Percentiles rank a stretch among this genome's conserved stretches.
phyloP scores from a whole-genome alignment of 2,797 vertebrate genomes.

The Xenentodon cancila region DNA sequence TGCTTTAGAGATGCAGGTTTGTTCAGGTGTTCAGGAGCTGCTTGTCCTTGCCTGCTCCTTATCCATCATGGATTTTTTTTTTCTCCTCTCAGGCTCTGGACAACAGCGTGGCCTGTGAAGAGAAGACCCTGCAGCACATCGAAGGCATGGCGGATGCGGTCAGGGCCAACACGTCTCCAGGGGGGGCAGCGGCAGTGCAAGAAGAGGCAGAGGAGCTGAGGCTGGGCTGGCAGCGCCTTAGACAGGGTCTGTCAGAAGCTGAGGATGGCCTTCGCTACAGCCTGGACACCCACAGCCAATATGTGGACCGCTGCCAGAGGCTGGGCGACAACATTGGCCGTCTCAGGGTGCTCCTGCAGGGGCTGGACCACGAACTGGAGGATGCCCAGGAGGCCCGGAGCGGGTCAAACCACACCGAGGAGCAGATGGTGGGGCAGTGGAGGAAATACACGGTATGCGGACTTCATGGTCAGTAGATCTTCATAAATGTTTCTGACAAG shows the following conservation, averaged over 20 bases:
- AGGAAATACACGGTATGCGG: slow-evolving; percentile 84
- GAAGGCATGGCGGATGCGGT: slow-evolving; percentile 80
- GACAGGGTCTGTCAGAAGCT: slow-evolving; percentile 75
- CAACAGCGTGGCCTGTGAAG: slow-evolving; percentile 78
- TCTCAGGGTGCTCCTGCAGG: slow-evolving; percentile 78
- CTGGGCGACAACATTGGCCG: slow-evolving; percentile 81
- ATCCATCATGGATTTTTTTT: too few relatives aligned
- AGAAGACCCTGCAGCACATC: slow-evolving; percentile 83
- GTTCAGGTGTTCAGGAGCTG: too few relatives aligned
- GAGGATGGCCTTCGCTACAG: slow-evolving; percentile 76
- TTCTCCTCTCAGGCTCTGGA: slow-evolving; percentile 72
- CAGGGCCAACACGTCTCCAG: slow-evolving; percentile 86
- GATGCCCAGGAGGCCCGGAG: slow-evolving; percentile 30
- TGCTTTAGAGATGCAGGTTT: too few relatives aligned
- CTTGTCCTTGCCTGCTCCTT: too few relatives aligned
- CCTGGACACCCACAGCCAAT: slow-evolving; percentile 81
- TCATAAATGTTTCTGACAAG: too few relatives aligned
- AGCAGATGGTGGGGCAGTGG: slow-evolving; percentile 87
- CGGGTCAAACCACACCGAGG: slow-evolving; percentile 73
- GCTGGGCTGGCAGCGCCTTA: slow-evolving; percentile 84
- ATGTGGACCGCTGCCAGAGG: slow-evolving; percentile 68
- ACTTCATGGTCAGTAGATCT: too few relatives aligned
- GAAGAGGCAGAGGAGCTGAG: slow-evolving; percentile 86
- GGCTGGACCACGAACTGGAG: slow-evolving; percentile 78
- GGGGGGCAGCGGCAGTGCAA: slow-evolving; percentile 84